Evolutionary conservation across 2,797 vertebrate genomes (phyloP), one percentile per base, ranked within the genome.

Genomic region (Lates japonicus): DNA sequence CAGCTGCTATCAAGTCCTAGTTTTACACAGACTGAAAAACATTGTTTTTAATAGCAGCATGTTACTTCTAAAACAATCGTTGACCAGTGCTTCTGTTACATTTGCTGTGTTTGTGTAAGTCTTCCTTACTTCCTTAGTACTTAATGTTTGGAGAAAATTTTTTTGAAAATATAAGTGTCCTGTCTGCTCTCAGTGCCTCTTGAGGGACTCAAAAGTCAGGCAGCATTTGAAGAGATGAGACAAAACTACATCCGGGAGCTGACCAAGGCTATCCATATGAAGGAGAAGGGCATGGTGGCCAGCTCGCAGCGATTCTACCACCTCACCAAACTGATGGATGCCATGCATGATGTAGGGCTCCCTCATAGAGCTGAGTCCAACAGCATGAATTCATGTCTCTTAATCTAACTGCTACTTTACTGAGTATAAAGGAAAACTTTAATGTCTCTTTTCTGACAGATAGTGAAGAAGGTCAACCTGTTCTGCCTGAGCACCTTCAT

Each of bases 401-500:
- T n/a, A 48, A 44, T 44, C 25, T 39, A 14, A 46, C 31, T 31
- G 64, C 37, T 54, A 3, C 9, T 67, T 72, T 46, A 41, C 33
- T 20, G n/a, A 76, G 41, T 6, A 37, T 39, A 16, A 44, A 70
- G 6, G 37, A 17, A 46, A 81, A 77, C 31, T 39, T n/a, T 25
- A 19, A 29, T 78, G 44, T 86, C 12, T 87, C 12, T 58, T 54
- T 39, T 61, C 57, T 46, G n/a, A 78, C 92, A 99, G 98, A 98
- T 99, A 70, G 98, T 98, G 87, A 99, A 99, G 91, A 98, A 98
- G 81, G 96, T 99, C 91, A 97, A 98, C 90, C 96, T 99, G 74
- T 99, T 96, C 95, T 99, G 98, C 86, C 91, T 99, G 92, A 99
- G 96, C 87, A 99, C 98, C 22, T 99, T 97, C 92, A 97, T 99